Evolutionary conservation across 2,888 invertebrate genomes (phyloP), one percentile per base, ranked within the genome.

Genomic region (Pseudanteris insignis): DNA sequence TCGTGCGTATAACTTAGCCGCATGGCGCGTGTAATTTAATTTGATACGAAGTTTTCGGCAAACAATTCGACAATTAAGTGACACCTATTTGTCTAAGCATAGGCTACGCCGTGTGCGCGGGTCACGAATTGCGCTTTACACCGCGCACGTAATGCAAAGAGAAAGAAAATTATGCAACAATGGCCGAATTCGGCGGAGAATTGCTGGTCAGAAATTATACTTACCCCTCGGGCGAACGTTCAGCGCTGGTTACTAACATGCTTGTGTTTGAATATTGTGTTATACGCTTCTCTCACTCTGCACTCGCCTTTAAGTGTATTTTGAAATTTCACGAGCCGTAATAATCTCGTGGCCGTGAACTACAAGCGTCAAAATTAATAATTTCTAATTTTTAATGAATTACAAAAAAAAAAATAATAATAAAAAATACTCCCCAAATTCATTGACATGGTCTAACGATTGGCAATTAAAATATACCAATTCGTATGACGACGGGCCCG

Each of bases 271-370:
- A 73, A 73, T 73, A 73, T 74, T 71, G 71, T 71, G 73, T 75
- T 74, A 73, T 73, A 74, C 70, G 72, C 72, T 70, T 73, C 73
- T 73, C 73, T 62, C 65, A 73, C 67, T 50, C 71, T 70, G 68
- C 74, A 69, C 71, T 71, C 71, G 69, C 70, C 68, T 70, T 61
- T 72, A 72, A 74, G 74, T 74, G 73, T 74, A 74, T 74, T 74
- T 74, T 73, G 74, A 74, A 74, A 71, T 74, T 74, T 72, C 70
- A 67, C 72, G 68, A 67, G 70, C 69, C 72, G 69, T 73, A 73
- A 70, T 73, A 73, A 73, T 62, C 57, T 36, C 50, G 61, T 51
- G 33, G 29, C 61, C 54, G 43, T 38, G 54, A 38, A 30, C 41
- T 32, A 43, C 47, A 47, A 10, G 41, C 25, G 18, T 15, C 43